phyloP scores from a whole-genome alignment of 2,888 invertebrate species.

The Lutraria lutraria region DNA sequence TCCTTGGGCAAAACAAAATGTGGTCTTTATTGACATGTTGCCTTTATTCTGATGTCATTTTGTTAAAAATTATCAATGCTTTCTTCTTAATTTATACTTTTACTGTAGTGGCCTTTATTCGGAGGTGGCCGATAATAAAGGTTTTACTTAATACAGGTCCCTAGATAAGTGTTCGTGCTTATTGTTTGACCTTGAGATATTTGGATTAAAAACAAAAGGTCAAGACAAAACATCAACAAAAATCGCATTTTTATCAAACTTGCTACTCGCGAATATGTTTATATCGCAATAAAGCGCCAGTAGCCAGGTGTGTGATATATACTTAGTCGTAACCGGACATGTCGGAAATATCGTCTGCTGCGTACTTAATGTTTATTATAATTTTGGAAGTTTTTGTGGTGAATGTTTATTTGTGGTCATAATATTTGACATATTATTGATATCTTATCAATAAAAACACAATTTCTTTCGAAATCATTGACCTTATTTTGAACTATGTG shows the following conservation, averaged over 20 bases:
- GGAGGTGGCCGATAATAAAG: too few relatives aligned
- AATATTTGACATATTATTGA: slow-evolving; percentile 21
- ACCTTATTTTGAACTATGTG: slow-evolving; percentile 2
- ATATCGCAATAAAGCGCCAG: background rate
- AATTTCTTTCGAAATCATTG: slow-evolving; percentile 1
- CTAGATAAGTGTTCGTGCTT: too few relatives aligned
- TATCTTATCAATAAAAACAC: slow-evolving; percentile 26
- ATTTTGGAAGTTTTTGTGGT: background rate
- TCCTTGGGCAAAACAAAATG: too few relatives aligned
- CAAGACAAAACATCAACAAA: background rate
- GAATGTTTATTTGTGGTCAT: slow-evolving; percentile 22
- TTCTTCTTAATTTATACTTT: too few relatives aligned
- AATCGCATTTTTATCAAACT: background rate
- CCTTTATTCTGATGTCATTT: too few relatives aligned
- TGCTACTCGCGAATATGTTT: background rate
- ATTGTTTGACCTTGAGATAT: background rate
- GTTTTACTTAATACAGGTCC: too few relatives aligned
- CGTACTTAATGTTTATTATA: background rate
- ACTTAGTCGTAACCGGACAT: background rate
- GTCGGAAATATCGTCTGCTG: background rate
- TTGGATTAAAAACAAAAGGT: background rate
- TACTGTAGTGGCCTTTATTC: too few relatives aligned
- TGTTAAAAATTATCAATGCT: too few relatives aligned
- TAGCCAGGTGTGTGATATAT: background rate
- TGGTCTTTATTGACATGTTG: too few relatives aligned